phyloP scores from a whole-genome alignment of 1,140 invertebrate genomes.

The Glomeris maerens region DNA sequence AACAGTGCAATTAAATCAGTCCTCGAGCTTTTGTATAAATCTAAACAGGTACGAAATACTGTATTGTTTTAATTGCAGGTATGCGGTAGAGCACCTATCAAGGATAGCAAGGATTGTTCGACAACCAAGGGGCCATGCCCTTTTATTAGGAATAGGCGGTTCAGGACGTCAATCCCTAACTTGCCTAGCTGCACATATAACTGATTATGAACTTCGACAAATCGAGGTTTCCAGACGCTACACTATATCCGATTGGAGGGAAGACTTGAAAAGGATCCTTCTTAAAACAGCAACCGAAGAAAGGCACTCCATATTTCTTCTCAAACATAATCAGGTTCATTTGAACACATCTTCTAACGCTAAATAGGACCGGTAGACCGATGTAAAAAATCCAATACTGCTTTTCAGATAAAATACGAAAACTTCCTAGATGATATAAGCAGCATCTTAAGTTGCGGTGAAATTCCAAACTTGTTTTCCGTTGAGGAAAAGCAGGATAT shows the following conservation, averaged over 20 bases:
- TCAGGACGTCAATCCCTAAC: slow-evolving; percentile 82
- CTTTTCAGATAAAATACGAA: slow-evolving; percentile 74
- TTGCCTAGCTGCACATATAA: slow-evolving; percentile 76
- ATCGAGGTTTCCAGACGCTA: slow-evolving; percentile 83
- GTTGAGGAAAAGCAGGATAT: slow-evolving; percentile 81
- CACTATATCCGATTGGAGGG: slow-evolving; percentile 68
- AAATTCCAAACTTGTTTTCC: slow-evolving; percentile 80
- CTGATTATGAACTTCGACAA: slow-evolving; percentile 76
- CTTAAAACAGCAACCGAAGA: slow-evolving; percentile 58
- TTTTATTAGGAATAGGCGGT: slow-evolving; percentile 78
- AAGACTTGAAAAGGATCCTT: slow-evolving; percentile 72
- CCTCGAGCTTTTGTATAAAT: too few relatives aligned
- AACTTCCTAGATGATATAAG: slow-evolving; percentile 85
- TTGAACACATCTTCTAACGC: too few relatives aligned
- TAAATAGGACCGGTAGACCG: too few relatives aligned
- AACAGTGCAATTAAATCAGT: too few relatives aligned
- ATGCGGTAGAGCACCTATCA: slow-evolving; percentile 87
- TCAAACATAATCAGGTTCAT: slow-evolving; percentile 67
- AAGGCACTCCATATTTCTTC: slow-evolving; percentile 77
- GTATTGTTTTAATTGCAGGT: slow-evolving; percentile 43
- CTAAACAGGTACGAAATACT: neutral
- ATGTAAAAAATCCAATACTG: too few relatives aligned
- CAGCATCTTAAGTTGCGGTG: slow-evolving; percentile 83
- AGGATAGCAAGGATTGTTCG: slow-evolving; percentile 80
- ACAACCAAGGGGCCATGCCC: slow-evolving; percentile 69